phyloP scores from a whole-genome alignment of 2,888 invertebrate genomes.

The Meta bourneti region DNA sequence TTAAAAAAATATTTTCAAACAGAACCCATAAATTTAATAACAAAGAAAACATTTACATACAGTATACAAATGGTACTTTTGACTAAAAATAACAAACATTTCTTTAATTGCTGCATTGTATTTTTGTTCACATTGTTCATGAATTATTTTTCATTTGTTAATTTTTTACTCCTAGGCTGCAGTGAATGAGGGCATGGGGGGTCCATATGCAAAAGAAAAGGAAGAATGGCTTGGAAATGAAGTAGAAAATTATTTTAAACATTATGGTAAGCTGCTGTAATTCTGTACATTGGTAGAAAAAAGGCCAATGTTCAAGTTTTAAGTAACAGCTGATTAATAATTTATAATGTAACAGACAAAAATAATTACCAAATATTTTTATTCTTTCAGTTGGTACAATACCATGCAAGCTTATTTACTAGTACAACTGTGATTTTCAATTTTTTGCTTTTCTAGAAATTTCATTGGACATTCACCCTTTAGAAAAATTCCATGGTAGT shows the following conservation, averaged over 20 bases:
- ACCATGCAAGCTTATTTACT: too few relatives aligned
- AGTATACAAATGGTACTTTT: too few relatives aligned
- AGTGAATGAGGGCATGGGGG: conserved; percentile 68
- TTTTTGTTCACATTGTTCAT: not conserved
- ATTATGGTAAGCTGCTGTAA: conserved; percentile 40
- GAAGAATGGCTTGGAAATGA: conserved; percentile 66
- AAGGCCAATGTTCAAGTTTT: not conserved
- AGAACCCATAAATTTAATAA: too few relatives aligned
- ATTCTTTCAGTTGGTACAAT: not conserved
- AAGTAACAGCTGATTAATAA: not conserved
- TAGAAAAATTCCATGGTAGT: too few relatives aligned
- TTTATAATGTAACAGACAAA: not conserved
- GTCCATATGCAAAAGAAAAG: conserved; percentile 66
- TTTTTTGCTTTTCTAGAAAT: not conserved
- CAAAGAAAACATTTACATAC: too few relatives aligned
- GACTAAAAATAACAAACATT: too few relatives aligned
- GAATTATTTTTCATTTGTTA: not conserved
- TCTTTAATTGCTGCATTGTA: not conserved
- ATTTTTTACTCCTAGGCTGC: conserved; percentile 43
- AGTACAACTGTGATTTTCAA: not conserved
- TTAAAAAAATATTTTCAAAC: too few relatives aligned
- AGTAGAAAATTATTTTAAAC: conserved; percentile 73
- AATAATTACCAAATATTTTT: not conserved
- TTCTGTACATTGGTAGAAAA: not conserved
- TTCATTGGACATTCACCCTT: not conserved